Percentiles rank a stretch among this genome's conserved stretches.
Evolutionary conservation across 2,797 vertebrate genomes (phyloP).

Genomic region (Tinamus major): DNA sequence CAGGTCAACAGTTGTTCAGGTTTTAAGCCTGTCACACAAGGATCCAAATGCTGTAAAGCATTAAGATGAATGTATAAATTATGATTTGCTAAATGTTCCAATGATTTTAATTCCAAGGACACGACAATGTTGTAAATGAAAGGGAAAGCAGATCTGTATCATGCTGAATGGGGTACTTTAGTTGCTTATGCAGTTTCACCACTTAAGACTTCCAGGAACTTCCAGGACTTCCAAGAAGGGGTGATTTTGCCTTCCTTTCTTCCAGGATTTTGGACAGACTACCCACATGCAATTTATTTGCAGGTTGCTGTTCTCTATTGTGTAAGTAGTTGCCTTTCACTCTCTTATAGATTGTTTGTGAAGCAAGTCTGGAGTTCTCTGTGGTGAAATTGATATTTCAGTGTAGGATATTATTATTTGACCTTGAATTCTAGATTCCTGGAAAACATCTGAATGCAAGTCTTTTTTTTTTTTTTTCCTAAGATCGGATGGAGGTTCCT

Average conservation of each 20-base stretch:
- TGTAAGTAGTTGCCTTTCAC: background rate
- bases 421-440: background rate
- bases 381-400: background rate
- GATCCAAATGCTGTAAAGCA: background rate
- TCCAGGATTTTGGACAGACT: background rate
- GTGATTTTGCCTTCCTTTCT: background rate
- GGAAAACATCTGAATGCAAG: background rate
- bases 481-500: background rate
- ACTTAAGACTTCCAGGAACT: too few relatives aligned
- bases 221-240: fast-evolving
- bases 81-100: background rate
- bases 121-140: background rate
- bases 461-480: background rate
- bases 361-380: background rate
- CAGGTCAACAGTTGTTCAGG: background rate
- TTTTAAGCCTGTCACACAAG: background rate
- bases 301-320: background rate
- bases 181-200: background rate
- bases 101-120: background rate
- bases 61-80: background rate
- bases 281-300: background rate
- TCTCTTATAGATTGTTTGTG: background rate
- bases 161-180: background rate
- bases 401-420: background rate
- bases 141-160: background rate